Conservation (phyloP, 2,888 invertebrate genomes). For the Ectropis crepuscularia region DNA sequence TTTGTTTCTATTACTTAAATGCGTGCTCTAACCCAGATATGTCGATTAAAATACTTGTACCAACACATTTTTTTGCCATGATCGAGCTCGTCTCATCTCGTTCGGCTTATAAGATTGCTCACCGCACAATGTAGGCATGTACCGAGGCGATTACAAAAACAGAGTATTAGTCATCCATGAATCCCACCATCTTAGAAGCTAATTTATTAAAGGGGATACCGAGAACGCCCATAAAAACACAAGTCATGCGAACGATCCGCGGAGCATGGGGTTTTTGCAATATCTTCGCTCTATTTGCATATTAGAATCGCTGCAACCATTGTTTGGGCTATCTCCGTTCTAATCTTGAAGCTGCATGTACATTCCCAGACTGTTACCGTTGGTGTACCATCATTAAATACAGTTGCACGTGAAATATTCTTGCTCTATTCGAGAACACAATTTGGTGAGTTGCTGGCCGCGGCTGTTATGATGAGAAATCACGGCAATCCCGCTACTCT, state of each 20-base stretch:
- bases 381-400: slow-evolving; percentile 74
- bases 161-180: slow-evolving; percentile 70
- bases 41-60: slow-evolving; percentile 19
- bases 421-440: slow-evolving; percentile 74
- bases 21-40: slow-evolving; percentile 23
- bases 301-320: slow-evolving; percentile 68
- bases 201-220: slow-evolving; percentile 63
- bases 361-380: slow-evolving; percentile 79
- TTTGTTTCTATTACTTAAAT: slow-evolving; percentile 13
- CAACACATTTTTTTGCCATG: slow-evolving; percentile 22
- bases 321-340: slow-evolving; percentile 75
- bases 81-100: slow-evolving; percentile 24
- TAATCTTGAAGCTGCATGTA: slow-evolving; percentile 71
- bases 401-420: slow-evolving; percentile 77
- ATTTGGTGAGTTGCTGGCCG: slow-evolving; percentile 69
- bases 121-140: slow-evolving; percentile 57
- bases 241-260: slow-evolving; percentile 57
- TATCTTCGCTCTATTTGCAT: slow-evolving; percentile 70
- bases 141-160: slow-evolving; percentile 60
- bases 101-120: slow-evolving; percentile 52
- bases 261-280: slow-evolving; percentile 58
- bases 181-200: slow-evolving; percentile 63
- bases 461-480: slow-evolving; percentile 70
- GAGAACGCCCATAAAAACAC: slow-evolving; percentile 54
- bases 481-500: slow-evolving; percentile 76